These are phyloP conservation scores for Neomorphus geoffroyi DNA, from an alignment of 2,797 vertebrate genomes.

Conservation along the genomic window DNA sequence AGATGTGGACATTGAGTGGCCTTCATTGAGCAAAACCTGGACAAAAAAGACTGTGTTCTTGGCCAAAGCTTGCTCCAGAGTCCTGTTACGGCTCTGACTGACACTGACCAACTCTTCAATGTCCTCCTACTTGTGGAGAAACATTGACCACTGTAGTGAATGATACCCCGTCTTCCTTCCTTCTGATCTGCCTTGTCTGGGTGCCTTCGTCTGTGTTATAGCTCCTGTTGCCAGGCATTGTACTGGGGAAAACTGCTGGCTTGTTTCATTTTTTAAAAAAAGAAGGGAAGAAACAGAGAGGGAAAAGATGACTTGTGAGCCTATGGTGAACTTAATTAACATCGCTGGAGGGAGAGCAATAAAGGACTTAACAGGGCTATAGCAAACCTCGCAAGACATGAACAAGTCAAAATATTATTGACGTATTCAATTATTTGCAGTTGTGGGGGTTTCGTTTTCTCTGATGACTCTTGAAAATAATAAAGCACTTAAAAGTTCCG, in stretches of 20 bases:
- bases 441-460: conserved; percentile 54
- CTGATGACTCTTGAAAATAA: conserved; percentile 53
- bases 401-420: conserved; percentile 59
- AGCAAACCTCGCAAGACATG: neutral
- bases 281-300: neutral
- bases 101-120: neutral
- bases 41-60: neutral
- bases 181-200: neutral
- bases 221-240: neutral
- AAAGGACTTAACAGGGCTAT: conserved; percentile 25
- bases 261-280: neutral
- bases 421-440: conserved; percentile 57
- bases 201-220: neutral
- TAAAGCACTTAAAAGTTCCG: conserved; percentile 47
- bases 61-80: neutral
- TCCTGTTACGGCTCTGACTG: neutral
- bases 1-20: neutral
- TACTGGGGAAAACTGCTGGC: neutral
- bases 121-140: neutral
- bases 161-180: neutral
- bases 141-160: neutral
- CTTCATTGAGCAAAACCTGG: neutral
- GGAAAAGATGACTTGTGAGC: neutral
- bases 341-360: conserved; percentile 30
- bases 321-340: conserved; percentile 66